phyloP scores from a whole-genome alignment of 2,888 invertebrate genomes.

The Dryobotodes eremita region DNA sequence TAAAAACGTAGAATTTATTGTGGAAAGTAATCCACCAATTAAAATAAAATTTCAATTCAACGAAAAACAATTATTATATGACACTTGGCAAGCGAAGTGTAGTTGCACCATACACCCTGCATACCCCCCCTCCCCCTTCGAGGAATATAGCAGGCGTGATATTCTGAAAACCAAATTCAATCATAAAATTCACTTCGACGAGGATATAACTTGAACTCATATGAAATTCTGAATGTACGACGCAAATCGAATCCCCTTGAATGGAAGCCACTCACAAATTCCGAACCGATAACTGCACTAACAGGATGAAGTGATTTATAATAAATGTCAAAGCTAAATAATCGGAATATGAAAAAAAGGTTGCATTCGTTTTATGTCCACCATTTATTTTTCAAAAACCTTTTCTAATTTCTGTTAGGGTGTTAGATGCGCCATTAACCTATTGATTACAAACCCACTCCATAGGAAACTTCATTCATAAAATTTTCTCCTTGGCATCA shows the following conservation, averaged over 20 bases:
- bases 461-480: not conserved
- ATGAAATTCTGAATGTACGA: not conserved
- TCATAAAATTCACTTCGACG: not conserved
- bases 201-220: not conserved
- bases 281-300: not conserved
- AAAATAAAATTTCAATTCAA: not conserved
- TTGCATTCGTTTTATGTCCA: not conserved
- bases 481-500: too few species aligned
- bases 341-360: not conserved
- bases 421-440: not conserved
- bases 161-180: conserved; percentile 3
- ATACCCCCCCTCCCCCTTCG: too few species aligned
- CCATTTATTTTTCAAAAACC: not conserved
- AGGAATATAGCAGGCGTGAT: not conserved
- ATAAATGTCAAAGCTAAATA: not conserved
- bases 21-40: not conserved
- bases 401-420: not conserved
- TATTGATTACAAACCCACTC: not conserved
- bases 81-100: too few species aligned
- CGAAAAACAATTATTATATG: not conserved
- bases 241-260: not conserved
- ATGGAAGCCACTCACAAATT: not conserved
- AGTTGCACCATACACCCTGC: not conserved
- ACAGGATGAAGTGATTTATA: not conserved
- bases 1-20: not conserved